These are phyloP conservation scores for Yponomeuta sedellus DNA, from an alignment of 2,888 invertebrate genomes.

Conservation along the genomic window DNA sequence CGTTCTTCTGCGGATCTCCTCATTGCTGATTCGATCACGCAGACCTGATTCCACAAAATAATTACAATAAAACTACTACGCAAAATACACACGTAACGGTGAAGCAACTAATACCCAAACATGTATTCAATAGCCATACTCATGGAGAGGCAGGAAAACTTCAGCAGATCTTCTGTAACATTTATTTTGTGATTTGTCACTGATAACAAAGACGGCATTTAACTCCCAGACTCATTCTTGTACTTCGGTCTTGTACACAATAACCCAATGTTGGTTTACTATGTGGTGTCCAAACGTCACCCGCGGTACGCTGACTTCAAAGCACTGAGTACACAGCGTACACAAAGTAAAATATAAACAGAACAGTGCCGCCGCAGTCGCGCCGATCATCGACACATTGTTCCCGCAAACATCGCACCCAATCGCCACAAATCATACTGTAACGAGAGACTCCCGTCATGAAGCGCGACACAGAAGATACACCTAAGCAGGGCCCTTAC, in stretches of 20 bases:
- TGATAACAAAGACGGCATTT: background rate
- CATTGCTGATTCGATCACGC: too few species aligned
- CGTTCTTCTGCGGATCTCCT: too few species aligned
- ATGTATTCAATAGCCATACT: too few species aligned
- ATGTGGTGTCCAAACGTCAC: background rate
- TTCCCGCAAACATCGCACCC: constrained; percentile 15
- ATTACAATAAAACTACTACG: too few species aligned
- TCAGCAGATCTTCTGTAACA: background rate
- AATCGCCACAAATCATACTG: constrained; percentile 11
- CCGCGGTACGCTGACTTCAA: background rate
- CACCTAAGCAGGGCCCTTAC: too few species aligned
- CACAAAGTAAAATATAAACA: background rate
- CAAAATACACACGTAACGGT: too few species aligned
- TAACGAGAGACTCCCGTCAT: background rate
- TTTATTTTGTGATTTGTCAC: background rate
- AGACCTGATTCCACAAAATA: background rate
- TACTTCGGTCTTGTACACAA: background rate
- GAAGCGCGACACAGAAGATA: background rate
- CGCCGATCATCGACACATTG: constrained; percentile 8
- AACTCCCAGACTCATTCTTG: background rate
- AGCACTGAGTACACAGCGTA: background rate
- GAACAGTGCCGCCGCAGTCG: background rate
- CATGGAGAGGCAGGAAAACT: background rate
- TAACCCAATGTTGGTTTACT: background rate
- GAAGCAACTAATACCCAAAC: too few species aligned